phyloP scores from a whole-genome alignment of 2,797 vertebrate species.

The Macrochelys suwanniensis region DNA sequence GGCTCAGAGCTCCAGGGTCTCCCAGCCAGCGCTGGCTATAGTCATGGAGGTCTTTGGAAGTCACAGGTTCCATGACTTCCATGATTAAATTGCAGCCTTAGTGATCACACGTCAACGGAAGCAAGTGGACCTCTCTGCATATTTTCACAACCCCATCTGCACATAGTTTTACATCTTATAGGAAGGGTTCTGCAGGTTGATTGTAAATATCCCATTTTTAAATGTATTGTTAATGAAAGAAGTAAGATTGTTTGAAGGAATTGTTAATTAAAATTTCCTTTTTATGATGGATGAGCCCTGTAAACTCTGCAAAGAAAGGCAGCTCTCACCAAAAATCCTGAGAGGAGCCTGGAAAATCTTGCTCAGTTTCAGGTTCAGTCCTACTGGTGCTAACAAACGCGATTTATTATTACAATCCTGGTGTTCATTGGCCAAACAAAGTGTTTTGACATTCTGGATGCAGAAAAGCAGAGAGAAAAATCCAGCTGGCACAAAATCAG shows the following conservation, averaged over 20 bases:
- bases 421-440: not conserved
- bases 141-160: not conserved
- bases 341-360: slow-evolving; percentile 2
- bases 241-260: not conserved
- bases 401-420: not conserved
- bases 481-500: not conserved
- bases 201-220: not conserved
- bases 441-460: not conserved
- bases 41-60: too few species aligned
- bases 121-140: not conserved
- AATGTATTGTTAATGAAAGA: not conserved
- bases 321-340: not conserved
- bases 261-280: not conserved
- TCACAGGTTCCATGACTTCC: too few species aligned
- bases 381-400: not conserved
- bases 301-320: not conserved
- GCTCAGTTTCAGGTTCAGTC: not conserved
- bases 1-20: too few species aligned
- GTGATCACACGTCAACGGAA: not conserved
- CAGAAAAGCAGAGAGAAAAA: not conserved
- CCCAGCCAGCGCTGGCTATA: too few species aligned
- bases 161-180: not conserved
- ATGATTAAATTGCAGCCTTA: not conserved
- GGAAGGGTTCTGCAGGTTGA: not conserved
- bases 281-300: not conserved